A percentile compares a stretch with the other conserved stretches of the same genome.
Evolutionary conservation across 2,888 invertebrate species (phyloP).

Genomic region (Spisula solida): DNA sequence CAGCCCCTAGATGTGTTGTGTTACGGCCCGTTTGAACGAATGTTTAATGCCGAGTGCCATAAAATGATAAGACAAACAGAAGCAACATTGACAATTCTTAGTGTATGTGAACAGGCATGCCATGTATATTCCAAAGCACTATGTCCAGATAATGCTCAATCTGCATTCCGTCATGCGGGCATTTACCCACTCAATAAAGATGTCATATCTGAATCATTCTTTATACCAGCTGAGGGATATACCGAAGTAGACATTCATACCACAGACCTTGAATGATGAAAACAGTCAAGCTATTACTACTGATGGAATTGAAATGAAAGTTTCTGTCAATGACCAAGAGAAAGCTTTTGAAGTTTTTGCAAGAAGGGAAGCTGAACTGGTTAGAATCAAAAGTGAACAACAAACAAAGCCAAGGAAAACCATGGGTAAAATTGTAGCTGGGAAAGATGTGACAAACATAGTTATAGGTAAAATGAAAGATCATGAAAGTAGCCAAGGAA

Average conservation of each 20-base stretch:
- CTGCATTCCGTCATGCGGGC: conserved; percentile 49
- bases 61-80: too few species aligned
- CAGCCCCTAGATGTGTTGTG: conserved; percentile 23
- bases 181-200: conserved; percentile 40
- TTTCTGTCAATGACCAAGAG: neutral
- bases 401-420: conserved; percentile 31
- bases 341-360: conserved; percentile 16
- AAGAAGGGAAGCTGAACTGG: conserved; percentile 22
- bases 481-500: conserved; percentile 18
- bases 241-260: neutral
- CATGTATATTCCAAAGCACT: too few species aligned
- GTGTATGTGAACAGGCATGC: too few species aligned
- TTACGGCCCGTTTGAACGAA: too few species aligned
- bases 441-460: conserved; percentile 1
- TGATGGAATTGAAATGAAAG: neutral
- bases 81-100: too few species aligned
- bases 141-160: neutral
- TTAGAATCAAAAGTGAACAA: conserved; percentile 39
- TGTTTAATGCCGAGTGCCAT: too few species aligned
- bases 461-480: too few species aligned
- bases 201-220: conserved; percentile 4
- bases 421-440: conserved; percentile 34
- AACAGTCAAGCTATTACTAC: too few species aligned
- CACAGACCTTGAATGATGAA: too few species aligned
- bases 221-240: neutral